Conservation (phyloP, 2,888 invertebrate genomes). For the Harpalus rubripes region DNA sequence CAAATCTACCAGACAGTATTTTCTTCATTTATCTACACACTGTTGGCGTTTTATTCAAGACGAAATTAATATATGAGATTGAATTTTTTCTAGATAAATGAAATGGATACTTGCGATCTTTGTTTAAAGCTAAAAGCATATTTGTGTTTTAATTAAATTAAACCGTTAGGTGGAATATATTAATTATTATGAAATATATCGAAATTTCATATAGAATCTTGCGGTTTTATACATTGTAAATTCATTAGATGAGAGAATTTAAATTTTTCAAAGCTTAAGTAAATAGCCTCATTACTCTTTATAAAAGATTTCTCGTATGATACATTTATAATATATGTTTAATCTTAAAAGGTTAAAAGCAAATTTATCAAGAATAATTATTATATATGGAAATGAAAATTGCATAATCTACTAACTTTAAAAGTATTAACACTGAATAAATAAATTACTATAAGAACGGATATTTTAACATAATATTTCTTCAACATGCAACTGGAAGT, state of each 20-base stretch:
- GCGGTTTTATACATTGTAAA: neutral
- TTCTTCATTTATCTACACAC: constrained; percentile 21
- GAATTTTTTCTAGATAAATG: neutral
- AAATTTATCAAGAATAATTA: neutral
- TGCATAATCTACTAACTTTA: neutral
- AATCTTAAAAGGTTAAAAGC: too few relatives aligned
- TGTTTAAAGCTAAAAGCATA: neutral
- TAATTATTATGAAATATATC: neutral
- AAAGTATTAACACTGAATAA: neutral
- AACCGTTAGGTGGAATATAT: neutral
- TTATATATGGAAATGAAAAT: neutral
- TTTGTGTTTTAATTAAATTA: constrained; percentile 4
- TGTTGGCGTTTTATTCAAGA: constrained; percentile 14
- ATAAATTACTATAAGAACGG: too few relatives aligned
- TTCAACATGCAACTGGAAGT: too few relatives aligned
- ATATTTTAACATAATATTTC: too few relatives aligned
- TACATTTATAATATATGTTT: too few relatives aligned
- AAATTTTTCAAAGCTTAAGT: neutral
- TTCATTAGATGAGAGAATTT: neutral
- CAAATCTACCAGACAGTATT: neutral
- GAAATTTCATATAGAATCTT: neutral
- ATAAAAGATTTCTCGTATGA: too few relatives aligned
- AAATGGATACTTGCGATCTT: neutral
- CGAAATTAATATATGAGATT: constrained; percentile 1
- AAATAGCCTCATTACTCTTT: neutral